phyloP scores from a whole-genome alignment of 2,797 vertebrate genomes.

The Chelonia mydas region DNA sequence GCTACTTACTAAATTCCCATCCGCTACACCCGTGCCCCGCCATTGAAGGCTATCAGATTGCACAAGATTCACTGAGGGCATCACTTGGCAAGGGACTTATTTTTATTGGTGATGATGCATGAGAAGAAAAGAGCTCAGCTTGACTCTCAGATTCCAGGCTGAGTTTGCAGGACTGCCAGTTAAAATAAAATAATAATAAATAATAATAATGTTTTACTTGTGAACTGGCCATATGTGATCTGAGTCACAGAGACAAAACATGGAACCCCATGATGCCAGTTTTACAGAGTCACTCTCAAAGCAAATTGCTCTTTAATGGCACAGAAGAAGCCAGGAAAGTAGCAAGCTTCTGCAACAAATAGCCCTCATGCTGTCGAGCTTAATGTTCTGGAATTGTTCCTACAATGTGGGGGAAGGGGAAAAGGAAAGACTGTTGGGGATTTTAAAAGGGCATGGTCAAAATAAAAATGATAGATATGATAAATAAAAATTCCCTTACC shows the following conservation, averaged over 20 bases:
- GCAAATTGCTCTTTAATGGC: rapidly evolving
- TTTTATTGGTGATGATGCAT: neutral
- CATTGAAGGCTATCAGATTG: neutral
- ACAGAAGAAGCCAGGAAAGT: rapidly evolving
- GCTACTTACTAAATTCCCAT: neutral
- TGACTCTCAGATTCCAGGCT: neutral
- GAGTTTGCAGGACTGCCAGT: neutral
- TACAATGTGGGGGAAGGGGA: rapidly evolving
- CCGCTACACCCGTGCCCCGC: neutral
- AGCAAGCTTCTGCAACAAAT: neutral
- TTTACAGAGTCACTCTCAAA: neutral
- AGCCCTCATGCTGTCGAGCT: neutral
- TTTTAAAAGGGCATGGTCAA: neutral
- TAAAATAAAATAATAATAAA: neutral
- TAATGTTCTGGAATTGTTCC: rapidly evolving
- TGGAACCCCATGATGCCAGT: rapidly evolving
- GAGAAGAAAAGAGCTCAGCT: no score
- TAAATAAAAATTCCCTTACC: neutral
- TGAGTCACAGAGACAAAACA: rapidly evolving
- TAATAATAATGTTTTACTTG: neutral
- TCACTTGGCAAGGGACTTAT: neutral
- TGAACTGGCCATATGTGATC: neutral
- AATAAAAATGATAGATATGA: neutral
- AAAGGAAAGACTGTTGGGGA: neutral
- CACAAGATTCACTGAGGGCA: no score